Evolutionary conservation across 2,888 invertebrate species (phyloP).

Genomic region (Saturnia pavonia): DNA sequence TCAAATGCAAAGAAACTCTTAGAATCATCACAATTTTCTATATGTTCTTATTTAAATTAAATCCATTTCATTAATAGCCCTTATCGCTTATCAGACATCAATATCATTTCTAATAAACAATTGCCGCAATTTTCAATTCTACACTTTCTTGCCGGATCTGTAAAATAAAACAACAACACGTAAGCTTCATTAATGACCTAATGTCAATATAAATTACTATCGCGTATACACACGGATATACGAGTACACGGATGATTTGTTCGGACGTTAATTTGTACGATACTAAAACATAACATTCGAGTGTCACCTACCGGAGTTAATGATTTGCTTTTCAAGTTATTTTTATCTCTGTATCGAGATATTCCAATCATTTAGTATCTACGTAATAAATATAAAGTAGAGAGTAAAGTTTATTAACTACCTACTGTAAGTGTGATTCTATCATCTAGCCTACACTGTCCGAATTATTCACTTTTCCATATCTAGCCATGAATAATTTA

Average conservation of each 20-base stretch:
- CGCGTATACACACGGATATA: not conserved
- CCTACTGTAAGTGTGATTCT: not conserved
- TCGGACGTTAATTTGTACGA: not conserved
- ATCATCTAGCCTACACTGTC: not conserved
- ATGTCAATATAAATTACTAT: conserved; percentile 1
- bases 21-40: not conserved
- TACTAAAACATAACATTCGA: not conserved
- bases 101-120: not conserved
- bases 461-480: not conserved
- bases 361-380: not conserved
- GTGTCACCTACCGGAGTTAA: not conserved
- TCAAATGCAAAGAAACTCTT: not conserved
- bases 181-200: not conserved
- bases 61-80: not conserved
- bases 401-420: not conserved
- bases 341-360: not conserved
- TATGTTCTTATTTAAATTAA: conserved; percentile 5
- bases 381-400: not conserved
- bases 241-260: not conserved
- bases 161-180: conserved; percentile 28
- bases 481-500: not conserved
- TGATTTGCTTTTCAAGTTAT: not conserved
- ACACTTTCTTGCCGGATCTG: conserved; percentile 63
- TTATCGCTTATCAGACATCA: not conserved
- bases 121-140: conserved; percentile 18